Conservation (phyloP, 2,888 invertebrate species). For the Sesia apiformis region DNA sequence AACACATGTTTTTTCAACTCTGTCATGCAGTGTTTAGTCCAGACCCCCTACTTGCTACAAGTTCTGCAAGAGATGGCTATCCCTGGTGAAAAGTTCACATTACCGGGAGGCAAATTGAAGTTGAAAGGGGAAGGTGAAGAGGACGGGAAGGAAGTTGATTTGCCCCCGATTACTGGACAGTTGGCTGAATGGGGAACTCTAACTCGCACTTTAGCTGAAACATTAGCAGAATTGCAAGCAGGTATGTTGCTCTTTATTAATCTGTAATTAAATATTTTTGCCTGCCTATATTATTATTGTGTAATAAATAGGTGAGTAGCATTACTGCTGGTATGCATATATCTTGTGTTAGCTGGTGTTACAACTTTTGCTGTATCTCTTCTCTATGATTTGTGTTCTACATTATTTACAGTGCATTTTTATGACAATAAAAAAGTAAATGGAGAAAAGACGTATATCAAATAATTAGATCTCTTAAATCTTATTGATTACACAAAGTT, state of each 20-base stretch:
- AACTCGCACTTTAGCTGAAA: slow-evolving; percentile 79
- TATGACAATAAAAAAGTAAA: too few relatives aligned
- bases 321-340: too few relatives aligned
- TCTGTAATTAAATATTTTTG: too few relatives aligned
- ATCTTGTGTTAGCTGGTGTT: too few relatives aligned
- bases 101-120: slow-evolving; percentile 82
- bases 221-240: slow-evolving; percentile 80
- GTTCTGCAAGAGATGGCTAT: slow-evolving; percentile 81
- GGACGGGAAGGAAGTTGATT: slow-evolving; percentile 66
- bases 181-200: slow-evolving; percentile 81
- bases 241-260: slow-evolving; percentile 27
- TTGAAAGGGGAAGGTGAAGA: slow-evolving; percentile 44
- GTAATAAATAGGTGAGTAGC: too few relatives aligned
- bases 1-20: slow-evolving; percentile 99
- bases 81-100: slow-evolving; percentile 79
- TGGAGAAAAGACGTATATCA: too few relatives aligned
- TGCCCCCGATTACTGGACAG: slow-evolving; percentile 78
- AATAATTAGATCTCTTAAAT: too few relatives aligned
- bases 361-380: too few relatives aligned
- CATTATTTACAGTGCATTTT: too few relatives aligned
- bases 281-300: too few relatives aligned
- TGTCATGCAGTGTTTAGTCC: slow-evolving; percentile 93
- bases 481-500: too few relatives aligned
- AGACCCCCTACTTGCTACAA: slow-evolving; percentile 85
- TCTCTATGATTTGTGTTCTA: too few relatives aligned